These are phyloP conservation scores for Parnassius smintheus DNA, from an alignment of 2,888 invertebrate genomes.

Conservation along the genomic window DNA sequence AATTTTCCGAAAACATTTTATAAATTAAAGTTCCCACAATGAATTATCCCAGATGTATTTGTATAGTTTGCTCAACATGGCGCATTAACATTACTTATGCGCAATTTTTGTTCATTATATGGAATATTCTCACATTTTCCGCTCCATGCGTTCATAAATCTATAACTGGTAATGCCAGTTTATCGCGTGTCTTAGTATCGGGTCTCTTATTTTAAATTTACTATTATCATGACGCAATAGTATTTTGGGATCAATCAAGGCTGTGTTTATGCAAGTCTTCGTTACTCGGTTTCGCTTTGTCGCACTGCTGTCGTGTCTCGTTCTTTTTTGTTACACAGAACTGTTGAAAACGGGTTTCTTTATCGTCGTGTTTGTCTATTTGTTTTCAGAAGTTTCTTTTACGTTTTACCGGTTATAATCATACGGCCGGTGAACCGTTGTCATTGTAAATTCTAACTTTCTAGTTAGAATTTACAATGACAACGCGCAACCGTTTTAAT, in stretches of 20 bases:
- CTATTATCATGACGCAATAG: conserved; percentile 3
- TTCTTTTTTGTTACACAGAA: not conserved
- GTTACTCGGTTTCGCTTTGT: conserved; percentile 54
- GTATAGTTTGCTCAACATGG: not conserved
- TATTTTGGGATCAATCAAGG: conserved; percentile 6
- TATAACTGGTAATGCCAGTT: conserved; percentile 10
- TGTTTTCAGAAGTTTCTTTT: not conserved
- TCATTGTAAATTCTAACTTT: no score
- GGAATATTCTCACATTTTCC: conserved; percentile 14
- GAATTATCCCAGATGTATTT: not conserved
- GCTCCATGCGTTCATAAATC: not conserved
- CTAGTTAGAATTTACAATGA: not conserved
- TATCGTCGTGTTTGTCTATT: conserved; percentile 10
- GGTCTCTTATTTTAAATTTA: not conserved
- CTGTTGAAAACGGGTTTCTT: not conserved
- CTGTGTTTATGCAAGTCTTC: conserved; percentile 28
- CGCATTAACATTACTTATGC: conserved; percentile 5
- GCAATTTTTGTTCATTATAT: conserved; percentile 5
- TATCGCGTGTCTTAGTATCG: not conserved
- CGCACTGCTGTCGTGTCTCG: conserved; percentile 30
- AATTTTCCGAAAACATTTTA: no score
- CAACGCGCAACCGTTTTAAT: not conserved
- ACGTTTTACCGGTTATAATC: not conserved
- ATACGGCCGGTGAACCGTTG: no score
- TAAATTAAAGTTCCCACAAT: no score